These are phyloP conservation scores for Paralinhomoeus sp. DNA, from an alignment of 2,888 invertebrate genomes.

Conservation along the genomic window DNA sequence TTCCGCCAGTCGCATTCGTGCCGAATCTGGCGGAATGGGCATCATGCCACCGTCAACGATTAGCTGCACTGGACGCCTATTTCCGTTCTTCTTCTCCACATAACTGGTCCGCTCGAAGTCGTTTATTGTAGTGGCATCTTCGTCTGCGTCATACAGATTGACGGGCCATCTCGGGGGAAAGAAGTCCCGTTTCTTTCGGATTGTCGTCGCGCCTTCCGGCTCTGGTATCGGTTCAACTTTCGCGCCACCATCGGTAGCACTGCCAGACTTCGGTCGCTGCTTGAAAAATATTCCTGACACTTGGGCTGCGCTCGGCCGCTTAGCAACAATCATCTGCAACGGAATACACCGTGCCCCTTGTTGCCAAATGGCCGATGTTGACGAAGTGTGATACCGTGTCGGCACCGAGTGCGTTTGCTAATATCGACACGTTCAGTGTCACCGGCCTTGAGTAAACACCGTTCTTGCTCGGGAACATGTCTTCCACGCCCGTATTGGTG, in stretches of 20 bases:
- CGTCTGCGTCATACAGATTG: neutral
- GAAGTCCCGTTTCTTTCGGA: neutral
- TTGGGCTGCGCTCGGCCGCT: conserved; percentile 17
- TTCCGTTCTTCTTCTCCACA: no score
- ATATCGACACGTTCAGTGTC: conserved; percentile 11
- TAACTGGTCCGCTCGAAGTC: neutral
- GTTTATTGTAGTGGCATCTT: no score
- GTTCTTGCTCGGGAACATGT: conserved; percentile 19
- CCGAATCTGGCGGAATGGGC: neutral
- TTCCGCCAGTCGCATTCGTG: neutral
- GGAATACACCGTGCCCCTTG: neutral
- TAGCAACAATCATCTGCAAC: conserved; percentile 3
- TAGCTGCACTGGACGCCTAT: neutral
- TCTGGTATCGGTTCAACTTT: neutral
- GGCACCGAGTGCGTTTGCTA: no score
- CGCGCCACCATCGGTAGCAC: no score
- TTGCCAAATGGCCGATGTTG: conserved; percentile 1
- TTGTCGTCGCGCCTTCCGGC: no score
- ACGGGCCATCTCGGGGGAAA: neutral
- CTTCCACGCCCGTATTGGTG: conserved; percentile 11
- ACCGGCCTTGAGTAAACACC: conserved; percentile 18
- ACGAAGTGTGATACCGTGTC: no score
- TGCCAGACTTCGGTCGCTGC: no score
- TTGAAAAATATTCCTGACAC: conserved; percentile 27
- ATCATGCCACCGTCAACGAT: neutral